Conservation (phyloP, 2,113 vertebrate genomes). For the Pao palembangensis region DNA sequence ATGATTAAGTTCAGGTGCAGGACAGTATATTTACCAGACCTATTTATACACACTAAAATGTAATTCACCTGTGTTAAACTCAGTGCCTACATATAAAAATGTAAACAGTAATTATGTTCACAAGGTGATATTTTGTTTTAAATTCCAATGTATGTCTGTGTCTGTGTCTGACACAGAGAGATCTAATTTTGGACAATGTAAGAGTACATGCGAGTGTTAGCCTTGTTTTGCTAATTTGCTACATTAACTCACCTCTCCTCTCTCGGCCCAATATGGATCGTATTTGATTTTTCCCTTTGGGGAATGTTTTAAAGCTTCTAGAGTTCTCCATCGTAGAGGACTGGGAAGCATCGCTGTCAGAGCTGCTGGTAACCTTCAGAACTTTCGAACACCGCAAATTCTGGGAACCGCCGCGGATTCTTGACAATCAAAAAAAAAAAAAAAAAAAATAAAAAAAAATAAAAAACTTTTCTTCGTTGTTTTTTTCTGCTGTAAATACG, state of each 20-base stretch:
- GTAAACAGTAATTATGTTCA: no score
- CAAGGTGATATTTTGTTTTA: background rate
- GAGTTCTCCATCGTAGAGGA: slow-evolving; percentile 64
- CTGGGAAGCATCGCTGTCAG: slow-evolving; percentile 60
- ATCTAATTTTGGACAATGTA: no score
- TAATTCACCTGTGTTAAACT: background rate
- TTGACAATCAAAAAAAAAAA: no score
- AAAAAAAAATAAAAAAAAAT: no score
- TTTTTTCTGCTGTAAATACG: no score
- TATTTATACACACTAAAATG: background rate
- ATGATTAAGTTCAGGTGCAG: background rate
- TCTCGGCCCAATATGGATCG: slow-evolving; percentile 62
- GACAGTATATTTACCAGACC: background rate
- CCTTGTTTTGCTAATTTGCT: background rate
- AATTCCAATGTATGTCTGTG: no score
- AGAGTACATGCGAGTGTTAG: background rate
- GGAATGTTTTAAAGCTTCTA: slow-evolving; percentile 71
- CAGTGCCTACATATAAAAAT: background rate
- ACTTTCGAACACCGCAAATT: no score
- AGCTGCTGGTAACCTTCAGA: no score
- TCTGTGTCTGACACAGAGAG: no score
- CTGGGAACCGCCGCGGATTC: no score
- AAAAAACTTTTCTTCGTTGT: no score
- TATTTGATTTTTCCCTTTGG: slow-evolving; percentile 68
- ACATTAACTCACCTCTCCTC: slow-evolving; percentile 66